Evolutionary conservation across 1,140 invertebrate species (phyloP), one percentile per base, ranked within the genome.

Genomic region (Delia radicum): DNA sequence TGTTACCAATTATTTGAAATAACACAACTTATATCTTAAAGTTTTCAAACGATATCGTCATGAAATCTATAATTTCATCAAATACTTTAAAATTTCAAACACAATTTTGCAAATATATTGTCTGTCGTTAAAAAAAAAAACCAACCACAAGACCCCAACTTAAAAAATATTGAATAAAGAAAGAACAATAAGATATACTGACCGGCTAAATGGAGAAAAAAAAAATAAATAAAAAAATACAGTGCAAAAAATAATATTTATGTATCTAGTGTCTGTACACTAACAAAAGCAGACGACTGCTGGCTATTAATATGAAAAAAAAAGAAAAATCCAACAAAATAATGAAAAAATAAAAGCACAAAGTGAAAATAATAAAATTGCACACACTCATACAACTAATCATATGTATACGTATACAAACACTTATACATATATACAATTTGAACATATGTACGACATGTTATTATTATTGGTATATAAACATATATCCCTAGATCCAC

Each of bases 251-350:
- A 42, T 48, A 48, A 13, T 48, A 48, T 6, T 6, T n/a, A n/a
- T 48, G 33, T 7, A 33, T 48, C 46, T 18, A 48, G 46, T 48
- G 46, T 48, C 46, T 48, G n/a, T 48, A 48, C 18, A 48, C n/a
- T n/a, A n/a, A n/a, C 46, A 48, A 48, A 42, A 42, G 37, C 63
- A 67, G 27, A 33, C 63, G n/a, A 69, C 65, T 69, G 27, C 31
- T n/a, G n/a, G 65, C 65, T 69, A 69, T 69, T 69, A 69, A 69
- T 69, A 69, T 24, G 7, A 29, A 5, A 33, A 12, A 67, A 31
- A 29, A 31, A 24, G 21, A 13, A 10, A 63, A 13, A 27, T n/a
- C n/a, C 37, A 12, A 42, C 37, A 13, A 42, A 10, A 42, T 15
- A 5, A 42, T 15, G 8, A 42, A 42, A 13, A 42, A 42, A 42